Percentiles rank a stretch among this genome's conserved stretches.
phyloP scores from a whole-genome alignment of 2,888 invertebrate genomes.

The Cactoblastis cactorum region DNA sequence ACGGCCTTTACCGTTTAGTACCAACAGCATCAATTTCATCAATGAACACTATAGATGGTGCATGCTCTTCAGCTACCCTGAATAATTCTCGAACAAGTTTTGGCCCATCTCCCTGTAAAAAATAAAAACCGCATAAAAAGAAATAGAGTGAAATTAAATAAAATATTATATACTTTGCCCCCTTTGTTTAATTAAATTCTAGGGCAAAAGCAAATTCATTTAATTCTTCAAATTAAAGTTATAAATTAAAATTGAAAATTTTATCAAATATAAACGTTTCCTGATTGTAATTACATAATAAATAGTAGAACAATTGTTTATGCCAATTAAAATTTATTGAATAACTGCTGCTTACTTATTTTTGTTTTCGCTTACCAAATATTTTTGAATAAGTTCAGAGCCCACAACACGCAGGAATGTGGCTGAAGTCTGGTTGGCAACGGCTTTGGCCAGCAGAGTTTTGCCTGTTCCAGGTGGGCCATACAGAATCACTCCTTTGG shows the following conservation, averaged over 20 bases:
- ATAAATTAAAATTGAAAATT: too few relatives aligned
- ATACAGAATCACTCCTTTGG: conserved; percentile 99
- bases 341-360: neutral
- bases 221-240: too few relatives aligned
- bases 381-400: conserved; percentile 99
- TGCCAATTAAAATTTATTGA: too few relatives aligned
- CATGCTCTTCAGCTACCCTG: conserved; percentile 99
- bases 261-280: too few relatives aligned
- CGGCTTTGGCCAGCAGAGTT: conserved; percentile 98
- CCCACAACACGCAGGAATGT: conserved; percentile 99
- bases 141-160: too few relatives aligned
- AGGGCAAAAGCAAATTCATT: too few relatives aligned
- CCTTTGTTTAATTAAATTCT: too few relatives aligned
- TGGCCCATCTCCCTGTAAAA: conserved; percentile 94
- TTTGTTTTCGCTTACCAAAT: conserved; percentile 82
- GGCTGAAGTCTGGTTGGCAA: conserved; percentile 99
- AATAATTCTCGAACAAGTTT: conserved; percentile 98
- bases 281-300: too few relatives aligned
- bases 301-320: too few relatives aligned
- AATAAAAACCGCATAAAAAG: conserved; percentile 5
- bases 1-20: conserved; percentile 92
- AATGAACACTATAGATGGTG: conserved; percentile 99
- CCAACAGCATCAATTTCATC: conserved; percentile 99
- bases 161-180: too few relatives aligned
- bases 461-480: conserved; percentile 99